phyloP scores from a whole-genome alignment of 2,797 vertebrate species.

The Yasuhikotakia modesta region DNA sequence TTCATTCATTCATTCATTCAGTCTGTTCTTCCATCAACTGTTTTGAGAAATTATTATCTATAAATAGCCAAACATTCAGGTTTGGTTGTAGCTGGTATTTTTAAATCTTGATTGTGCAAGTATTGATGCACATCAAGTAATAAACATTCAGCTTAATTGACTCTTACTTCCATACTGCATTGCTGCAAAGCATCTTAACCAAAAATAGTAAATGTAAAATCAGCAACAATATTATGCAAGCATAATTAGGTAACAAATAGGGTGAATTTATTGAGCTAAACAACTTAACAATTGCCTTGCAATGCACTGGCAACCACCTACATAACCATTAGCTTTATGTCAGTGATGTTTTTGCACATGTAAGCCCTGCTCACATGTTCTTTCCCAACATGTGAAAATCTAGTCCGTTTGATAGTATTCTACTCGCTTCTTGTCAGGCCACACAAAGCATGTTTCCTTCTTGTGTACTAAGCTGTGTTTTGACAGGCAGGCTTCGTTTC shows the following conservation, averaged over 20 bases:
- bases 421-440: constrained; percentile 17
- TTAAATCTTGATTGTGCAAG: too few relatives aligned
- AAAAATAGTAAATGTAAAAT: neutral
- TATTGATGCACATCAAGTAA: too few relatives aligned
- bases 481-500: constrained; percentile 56
- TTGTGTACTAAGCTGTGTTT: constrained; percentile 47
- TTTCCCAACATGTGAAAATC: too few relatives aligned
- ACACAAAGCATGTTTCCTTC: constrained; percentile 51
- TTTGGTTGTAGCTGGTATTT: too few relatives aligned
- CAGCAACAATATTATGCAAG: neutral
- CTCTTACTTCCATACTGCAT: neutral
- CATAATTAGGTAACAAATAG: neutral
- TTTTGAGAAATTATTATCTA: too few relatives aligned
- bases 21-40: too few relatives aligned
- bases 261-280: neutral
- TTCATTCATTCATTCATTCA: too few relatives aligned
- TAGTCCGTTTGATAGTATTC: neutral
- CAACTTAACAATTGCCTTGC: neutral
- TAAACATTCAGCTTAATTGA: too few relatives aligned
- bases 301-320: neutral
- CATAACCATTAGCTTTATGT: too few relatives aligned
- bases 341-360: too few relatives aligned
- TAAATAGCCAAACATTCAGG: too few relatives aligned
- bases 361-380: too few relatives aligned
- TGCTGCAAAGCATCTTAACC: neutral